Base-by-base conservation (phyloP, 2,797 vertebrate genomes). In the Smutsia temminckii region DNA sequence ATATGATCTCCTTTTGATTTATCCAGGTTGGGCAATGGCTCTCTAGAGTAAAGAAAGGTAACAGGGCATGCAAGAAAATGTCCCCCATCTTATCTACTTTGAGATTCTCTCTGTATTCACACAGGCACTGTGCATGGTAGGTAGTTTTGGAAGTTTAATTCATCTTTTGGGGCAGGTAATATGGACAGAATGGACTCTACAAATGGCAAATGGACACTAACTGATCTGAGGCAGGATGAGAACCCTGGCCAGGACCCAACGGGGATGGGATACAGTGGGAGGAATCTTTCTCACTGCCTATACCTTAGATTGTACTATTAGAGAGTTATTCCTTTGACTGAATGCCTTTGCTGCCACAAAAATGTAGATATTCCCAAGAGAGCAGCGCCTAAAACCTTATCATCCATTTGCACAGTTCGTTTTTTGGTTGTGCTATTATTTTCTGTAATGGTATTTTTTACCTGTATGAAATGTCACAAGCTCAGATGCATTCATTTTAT, bases 401-500 rank as follows among this genome's bases (percentile, higher is more conserved):
- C 94, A 79, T 69, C 46, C 49, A 46, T 86, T 61, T 69, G 71
- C 89, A 64, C 17, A 79, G 77, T 84, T 80, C 2, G 0, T 59
- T 80, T 90, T 90, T 84, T 79, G 66, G 53, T 69, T 37, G 20
- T n/a, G 21, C 55, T 66, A 2, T 79, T 92, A 63, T 55, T 93
- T 78, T 84, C 61, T 63, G 29, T 64, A 79, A 92, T 89, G 55
- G 4, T 61, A 51, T 77, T 86, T 96, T 66, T 87, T 18, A 85
- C 75, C 46, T 87, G 17, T 61, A 63, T 90, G 89, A 96, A 97
- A 89, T 96, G 87, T 85, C 90, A 92, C 89, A 59, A 91, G 77
- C 69, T 88, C 59, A 92, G 77, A 83, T 92, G 17, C 77, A 42
- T 90, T 94, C 77, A 68, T 91, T 96, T 97, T 85, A 81, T 64